Evolutionary conservation across 1,140 invertebrate genomes (phyloP).

Genomic region (Cherax quadricarinatus): DNA sequence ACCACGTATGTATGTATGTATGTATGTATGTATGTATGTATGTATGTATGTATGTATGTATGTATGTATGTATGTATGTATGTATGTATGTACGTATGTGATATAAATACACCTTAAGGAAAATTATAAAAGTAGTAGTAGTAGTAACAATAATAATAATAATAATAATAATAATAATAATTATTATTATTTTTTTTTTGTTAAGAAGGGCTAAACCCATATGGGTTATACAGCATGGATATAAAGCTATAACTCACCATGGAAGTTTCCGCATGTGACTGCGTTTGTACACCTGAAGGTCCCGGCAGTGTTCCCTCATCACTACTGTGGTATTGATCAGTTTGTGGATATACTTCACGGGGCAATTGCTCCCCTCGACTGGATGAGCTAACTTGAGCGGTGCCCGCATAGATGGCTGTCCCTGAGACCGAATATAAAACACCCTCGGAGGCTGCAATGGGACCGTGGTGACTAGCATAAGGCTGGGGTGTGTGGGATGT

Average conservation of each 20-base stretch:
- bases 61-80: too few relatives aligned
- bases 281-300: conserved; percentile 64
- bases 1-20: too few relatives aligned
- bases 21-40: too few relatives aligned
- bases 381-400: conserved; percentile 60
- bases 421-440: conserved; percentile 72
- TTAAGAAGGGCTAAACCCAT: too few relatives aligned
- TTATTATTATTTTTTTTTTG: too few relatives aligned
- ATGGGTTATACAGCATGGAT: too few relatives aligned
- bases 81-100: too few relatives aligned
- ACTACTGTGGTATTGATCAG: conserved; percentile 69
- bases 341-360: conserved; percentile 63
- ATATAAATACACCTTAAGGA: too few relatives aligned
- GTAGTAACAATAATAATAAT: too few relatives aligned
- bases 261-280: conserved; percentile 44
- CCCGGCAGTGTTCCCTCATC: conserved; percentile 65
- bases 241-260: conserved; percentile 52
- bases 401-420: conserved; percentile 70
- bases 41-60: too few relatives aligned
- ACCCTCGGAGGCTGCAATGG: conserved; percentile 63
- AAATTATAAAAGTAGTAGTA: too few relatives aligned
- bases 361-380: conserved; percentile 49
- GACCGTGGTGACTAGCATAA: conserved; percentile 69
- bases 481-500: conserved; percentile 63
- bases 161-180: too few relatives aligned